Percentiles rank a stretch among this genome's conserved stretches.
These are phyloP conservation scores for Heteractis magnifica DNA, from an alignment of 92 coral and sea anemone species.

Conservation along the genomic window DNA sequence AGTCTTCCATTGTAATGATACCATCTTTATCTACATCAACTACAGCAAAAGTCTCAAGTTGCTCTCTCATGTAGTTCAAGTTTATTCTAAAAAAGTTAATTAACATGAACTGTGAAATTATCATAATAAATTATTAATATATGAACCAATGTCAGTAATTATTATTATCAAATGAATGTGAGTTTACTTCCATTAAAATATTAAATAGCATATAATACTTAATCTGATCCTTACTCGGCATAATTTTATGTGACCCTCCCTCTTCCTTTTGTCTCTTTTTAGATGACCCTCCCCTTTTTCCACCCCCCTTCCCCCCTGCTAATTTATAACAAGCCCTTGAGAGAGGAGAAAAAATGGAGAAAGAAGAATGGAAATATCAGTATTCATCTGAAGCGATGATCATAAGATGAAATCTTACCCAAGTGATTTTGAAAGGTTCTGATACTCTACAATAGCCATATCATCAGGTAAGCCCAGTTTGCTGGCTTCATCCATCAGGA, in stretches of 20 bases:
- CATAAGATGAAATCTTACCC: slow-evolving; percentile 34
- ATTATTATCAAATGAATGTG: too few species aligned
- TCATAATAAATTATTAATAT: too few species aligned
- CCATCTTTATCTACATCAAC: slow-evolving; percentile 64
- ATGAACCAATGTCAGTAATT: too few species aligned
- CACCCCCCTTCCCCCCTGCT: too few species aligned
- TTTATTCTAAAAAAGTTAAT: slow-evolving; percentile 28
- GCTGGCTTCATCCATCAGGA: slow-evolving; percentile 52
- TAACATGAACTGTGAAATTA: neutral
- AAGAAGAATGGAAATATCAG: too few species aligned
- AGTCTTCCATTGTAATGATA: slow-evolving; percentile 44
- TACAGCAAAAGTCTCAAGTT: slow-evolving; percentile 44
- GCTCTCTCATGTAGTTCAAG: slow-evolving; percentile 54
- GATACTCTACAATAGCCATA: slow-evolving; percentile 52
- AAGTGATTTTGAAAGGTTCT: slow-evolving; percentile 44
- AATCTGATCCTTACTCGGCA: too few species aligned
- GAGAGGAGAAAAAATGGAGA: neutral
- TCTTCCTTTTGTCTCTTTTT: too few species aligned
- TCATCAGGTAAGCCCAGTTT: slow-evolving; percentile 52
- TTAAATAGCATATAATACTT: too few species aligned
- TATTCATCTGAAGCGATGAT: neutral
- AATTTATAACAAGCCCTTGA: too few species aligned
- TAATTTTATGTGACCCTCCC: too few species aligned
- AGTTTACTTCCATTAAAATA: too few species aligned
- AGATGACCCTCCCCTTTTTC: too few species aligned